Evolutionary conservation across 2,113 vertebrate genomes (phyloP).

Genomic region (Gobiocypris rarus): DNA sequence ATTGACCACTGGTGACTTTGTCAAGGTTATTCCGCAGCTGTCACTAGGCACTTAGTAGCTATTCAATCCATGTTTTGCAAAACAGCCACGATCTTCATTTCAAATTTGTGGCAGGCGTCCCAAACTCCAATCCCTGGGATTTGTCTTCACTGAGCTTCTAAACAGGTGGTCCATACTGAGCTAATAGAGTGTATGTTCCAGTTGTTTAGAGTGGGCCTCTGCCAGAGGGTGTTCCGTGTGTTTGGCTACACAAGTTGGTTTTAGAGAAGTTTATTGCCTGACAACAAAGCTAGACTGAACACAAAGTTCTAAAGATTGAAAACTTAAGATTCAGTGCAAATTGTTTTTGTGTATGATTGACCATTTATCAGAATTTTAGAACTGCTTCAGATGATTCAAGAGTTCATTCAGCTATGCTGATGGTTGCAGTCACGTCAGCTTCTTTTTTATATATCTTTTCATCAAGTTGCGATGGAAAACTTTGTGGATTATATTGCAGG

Average conservation of each 20-base stretch:
- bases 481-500: conserved; percentile 1
- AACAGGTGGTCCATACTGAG: conserved; percentile 53
- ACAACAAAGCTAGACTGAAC: not conserved
- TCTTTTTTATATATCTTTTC: not conserved
- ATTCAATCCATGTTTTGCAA: conserved; percentile 16
- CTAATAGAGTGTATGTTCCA: conserved; percentile 49
- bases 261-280: not conserved
- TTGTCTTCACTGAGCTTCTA: conserved; percentile 31
- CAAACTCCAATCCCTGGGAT: conserved; percentile 22
- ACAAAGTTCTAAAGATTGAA: not conserved
- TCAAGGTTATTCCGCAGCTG: conserved; percentile 25
- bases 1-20: not conserved
- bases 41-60: not conserved
- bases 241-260: conserved; percentile 33
- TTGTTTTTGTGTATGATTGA: not conserved
- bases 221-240: conserved; percentile 48
- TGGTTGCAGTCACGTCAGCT: not conserved
- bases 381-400: not conserved
- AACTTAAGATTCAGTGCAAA: not conserved
- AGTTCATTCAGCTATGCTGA: not conserved
- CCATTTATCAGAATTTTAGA: not conserved
- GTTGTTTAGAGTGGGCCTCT: conserved; percentile 55
- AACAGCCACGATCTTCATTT: conserved; percentile 22
- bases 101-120: not conserved
- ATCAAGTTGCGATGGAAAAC: not conserved